A percentile compares a stretch with the other conserved stretches of the same genome.
Conservation (phyloP, 2,888 invertebrate genomes). For the Erebia aethiops region DNA sequence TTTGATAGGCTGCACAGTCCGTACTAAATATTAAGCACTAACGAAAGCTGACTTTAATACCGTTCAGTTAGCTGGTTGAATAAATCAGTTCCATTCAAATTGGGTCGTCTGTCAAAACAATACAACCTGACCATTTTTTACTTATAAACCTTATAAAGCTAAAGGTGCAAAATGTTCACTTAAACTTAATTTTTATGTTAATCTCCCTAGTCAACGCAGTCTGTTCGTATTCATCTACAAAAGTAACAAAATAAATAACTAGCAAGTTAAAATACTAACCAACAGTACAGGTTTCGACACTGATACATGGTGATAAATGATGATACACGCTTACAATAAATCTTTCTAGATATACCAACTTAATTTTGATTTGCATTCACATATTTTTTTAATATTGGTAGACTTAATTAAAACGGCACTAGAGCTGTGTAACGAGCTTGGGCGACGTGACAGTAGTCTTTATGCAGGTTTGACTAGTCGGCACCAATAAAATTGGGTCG, state of each 20-base stretch:
- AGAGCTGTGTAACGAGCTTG: too few relatives aligned
- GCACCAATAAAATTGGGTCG: too few relatives aligned
- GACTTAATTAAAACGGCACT: too few relatives aligned
- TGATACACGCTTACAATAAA: too few relatives aligned
- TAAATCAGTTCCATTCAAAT: background rate
- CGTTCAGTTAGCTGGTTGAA: background rate
- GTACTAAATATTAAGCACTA: background rate
- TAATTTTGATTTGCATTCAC: too few relatives aligned
- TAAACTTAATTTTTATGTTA: slow-evolving; percentile 66
- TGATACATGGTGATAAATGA: background rate
- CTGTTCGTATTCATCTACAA: slow-evolving; percentile 75
- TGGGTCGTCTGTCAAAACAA: background rate
- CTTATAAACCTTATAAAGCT: slow-evolving; percentile 57
- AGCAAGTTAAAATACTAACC: slow-evolving; percentile 54
- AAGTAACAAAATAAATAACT: slow-evolving; percentile 70
- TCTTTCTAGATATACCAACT: too few relatives aligned
- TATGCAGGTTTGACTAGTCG: too few relatives aligned
- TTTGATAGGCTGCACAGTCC: background rate
- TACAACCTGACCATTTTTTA: slow-evolving; percentile 32
- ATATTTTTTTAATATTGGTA: too few relatives aligned
- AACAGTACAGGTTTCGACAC: slow-evolving; percentile 8
- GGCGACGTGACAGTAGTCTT: too few relatives aligned
- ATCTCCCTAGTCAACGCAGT: slow-evolving; percentile 73
- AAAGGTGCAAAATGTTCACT: slow-evolving; percentile 69
- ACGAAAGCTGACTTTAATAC: background rate